Conservation (phyloP, 2,113 vertebrate genomes). For the Dicaeum eximium region DNA sequence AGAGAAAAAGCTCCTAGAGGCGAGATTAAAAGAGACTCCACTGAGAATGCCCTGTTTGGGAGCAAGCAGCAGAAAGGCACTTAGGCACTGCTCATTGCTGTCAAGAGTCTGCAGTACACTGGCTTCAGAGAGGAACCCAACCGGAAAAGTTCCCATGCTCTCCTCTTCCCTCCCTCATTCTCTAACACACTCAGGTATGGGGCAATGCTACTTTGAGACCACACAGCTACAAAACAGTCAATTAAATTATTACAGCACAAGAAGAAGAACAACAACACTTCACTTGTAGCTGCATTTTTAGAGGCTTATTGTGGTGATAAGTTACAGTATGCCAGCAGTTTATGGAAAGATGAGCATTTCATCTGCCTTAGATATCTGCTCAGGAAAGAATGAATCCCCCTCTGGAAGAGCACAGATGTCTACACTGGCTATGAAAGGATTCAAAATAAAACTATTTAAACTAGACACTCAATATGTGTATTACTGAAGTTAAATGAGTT, state of each 20-base stretch:
- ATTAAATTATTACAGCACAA: neutral
- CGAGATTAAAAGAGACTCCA: neutral
- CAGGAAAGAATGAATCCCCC: neutral
- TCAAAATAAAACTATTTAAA: neutral
- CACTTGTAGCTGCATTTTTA: neutral
- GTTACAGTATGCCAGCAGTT: neutral
- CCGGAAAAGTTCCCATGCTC: neutral
- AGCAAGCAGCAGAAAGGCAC: slow-evolving; percentile 16
- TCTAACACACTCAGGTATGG: neutral
- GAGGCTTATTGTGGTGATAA: neutral
- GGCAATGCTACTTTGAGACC: neutral
- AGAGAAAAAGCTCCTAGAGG: slow-evolving; percentile 18
- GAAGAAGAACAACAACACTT: neutral
- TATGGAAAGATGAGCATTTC: neutral
- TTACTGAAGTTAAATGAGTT: neutral
- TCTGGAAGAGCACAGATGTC: neutral
- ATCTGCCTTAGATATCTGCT: neutral
- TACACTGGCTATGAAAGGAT: neutral
- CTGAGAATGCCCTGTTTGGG: slow-evolving; percentile 1
- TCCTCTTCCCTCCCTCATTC: neutral
- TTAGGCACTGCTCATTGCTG: neutral
- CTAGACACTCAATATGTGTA: neutral
- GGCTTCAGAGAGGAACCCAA: neutral
- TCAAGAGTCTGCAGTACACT: neutral
- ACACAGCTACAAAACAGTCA: neutral